Base-by-base conservation (phyloP, 2,797 vertebrate species). In the Eulemur rubriventer region DNA sequence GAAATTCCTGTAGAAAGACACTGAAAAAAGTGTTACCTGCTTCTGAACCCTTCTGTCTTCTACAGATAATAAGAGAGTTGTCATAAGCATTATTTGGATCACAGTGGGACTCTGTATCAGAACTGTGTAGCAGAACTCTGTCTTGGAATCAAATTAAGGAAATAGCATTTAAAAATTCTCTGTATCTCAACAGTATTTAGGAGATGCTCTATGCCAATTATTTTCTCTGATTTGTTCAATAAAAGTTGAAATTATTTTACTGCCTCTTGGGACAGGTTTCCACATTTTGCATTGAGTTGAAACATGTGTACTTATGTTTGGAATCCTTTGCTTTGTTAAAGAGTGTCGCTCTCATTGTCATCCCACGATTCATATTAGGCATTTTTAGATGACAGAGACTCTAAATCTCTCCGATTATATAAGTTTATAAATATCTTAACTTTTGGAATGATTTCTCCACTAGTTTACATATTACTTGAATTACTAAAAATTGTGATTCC, bases 1-100 rank as follows among this genome's bases (percentile, higher is more conserved):
- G 28, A 43, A 78, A 43, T 18, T 76, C 20, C 10, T 86, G 46
- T 43, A 85, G 20, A 93, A 94, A 78, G 61, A 46, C 24, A 75
- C 2, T 89, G 46, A 78, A 75, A 95, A 75, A 38, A 72, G 1
- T 82, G 43, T 61, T 84, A 84, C 61, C 50, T 79, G 26, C 61
- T 78, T 63, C 4, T 86, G 35, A 85, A 72, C 28, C 10, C 4
- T 17, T 70, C 24, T 7, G 33, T 79, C 26, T 79, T 48, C 75
- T 78, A 59, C 13, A 85, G 38, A 61, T 26, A 86, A 7, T 48
- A 80, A 81, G n/a, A 30, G 4, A 80, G 11, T 72, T 85, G 43
- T 59, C 41, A 57, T 73, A 67, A 94, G 28, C 30, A 73, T 87
- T n/a, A 85, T 85, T 95, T 92, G 41, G 24, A 55, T 94, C 69